Evolutionary conservation across 1,140 invertebrate genomes (phyloP).

Genomic region (Plectus sambesii): DNA sequence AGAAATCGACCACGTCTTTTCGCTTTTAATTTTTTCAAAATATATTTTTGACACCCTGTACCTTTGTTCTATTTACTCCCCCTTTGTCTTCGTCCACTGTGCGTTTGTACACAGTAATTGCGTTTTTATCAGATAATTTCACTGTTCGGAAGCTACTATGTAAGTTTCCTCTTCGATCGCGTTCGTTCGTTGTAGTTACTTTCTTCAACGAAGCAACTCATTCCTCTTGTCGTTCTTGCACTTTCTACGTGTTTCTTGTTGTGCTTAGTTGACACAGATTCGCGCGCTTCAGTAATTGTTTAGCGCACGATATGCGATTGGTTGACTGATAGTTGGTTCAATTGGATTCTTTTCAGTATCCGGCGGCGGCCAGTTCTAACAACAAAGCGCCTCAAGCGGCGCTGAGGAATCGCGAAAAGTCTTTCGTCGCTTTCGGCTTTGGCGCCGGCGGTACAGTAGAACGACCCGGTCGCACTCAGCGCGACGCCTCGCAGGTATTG

Average conservation of each 20-base stretch:
- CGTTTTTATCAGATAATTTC: slow-evolving; percentile 33
- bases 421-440: slow-evolving; percentile 93
- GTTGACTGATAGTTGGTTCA: too few relatives aligned
- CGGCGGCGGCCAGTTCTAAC: slow-evolving; percentile 64
- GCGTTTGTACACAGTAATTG: too few relatives aligned
- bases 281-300: too few relatives aligned
- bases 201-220: slow-evolving; percentile 4
- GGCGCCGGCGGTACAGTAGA: slow-evolving; percentile 56
- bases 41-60: too few relatives aligned
- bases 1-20: too few relatives aligned
- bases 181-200: slow-evolving; percentile 15
- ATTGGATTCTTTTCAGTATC: slow-evolving; percentile 44
- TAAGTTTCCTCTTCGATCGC: slow-evolving; percentile 29
- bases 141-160: slow-evolving; percentile 40
- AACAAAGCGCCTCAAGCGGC: slow-evolving; percentile 43
- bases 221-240: slow-evolving; percentile 1
- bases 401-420: slow-evolving; percentile 82
- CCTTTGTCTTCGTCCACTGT: too few relatives aligned
- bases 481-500: slow-evolving; percentile 74
- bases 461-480: slow-evolving; percentile 47
- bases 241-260: slow-evolving; percentile 16
- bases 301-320: too few relatives aligned
- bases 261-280: too few relatives aligned
- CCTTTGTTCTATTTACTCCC: too few relatives aligned
- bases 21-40: too few relatives aligned